phyloP scores from a whole-genome alignment of 2,888 invertebrate species.

The Idaea biselata region DNA sequence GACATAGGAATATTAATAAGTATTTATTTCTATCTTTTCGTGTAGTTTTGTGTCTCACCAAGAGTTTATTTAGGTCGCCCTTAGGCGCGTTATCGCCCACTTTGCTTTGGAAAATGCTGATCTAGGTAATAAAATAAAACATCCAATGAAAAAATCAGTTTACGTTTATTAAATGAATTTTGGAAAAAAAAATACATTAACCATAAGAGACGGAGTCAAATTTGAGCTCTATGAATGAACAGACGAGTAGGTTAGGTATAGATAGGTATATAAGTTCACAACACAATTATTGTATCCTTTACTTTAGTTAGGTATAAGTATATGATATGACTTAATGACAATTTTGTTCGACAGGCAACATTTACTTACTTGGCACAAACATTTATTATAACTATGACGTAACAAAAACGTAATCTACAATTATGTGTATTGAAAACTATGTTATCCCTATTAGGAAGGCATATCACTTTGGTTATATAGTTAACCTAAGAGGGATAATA shows the following conservation, averaged over 20 bases:
- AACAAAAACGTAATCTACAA: conserved; percentile 18
- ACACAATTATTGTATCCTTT: conserved; percentile 53
- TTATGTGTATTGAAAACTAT: too few species aligned
- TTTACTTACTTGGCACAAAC: conserved; percentile 43
- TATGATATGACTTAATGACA: conserved; percentile 49
- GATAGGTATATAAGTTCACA: conserved; percentile 57
- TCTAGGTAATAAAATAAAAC: conserved; percentile 41
- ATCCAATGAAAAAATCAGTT: conserved; percentile 56
- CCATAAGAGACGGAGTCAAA: conserved; percentile 56
- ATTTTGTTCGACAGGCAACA: conserved; percentile 42
- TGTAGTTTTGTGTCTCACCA: too few species aligned
- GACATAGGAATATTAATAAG: too few species aligned
- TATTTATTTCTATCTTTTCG: too few species aligned
- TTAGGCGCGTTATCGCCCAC: not conserved
- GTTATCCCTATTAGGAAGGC: too few species aligned
- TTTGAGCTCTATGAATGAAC: conserved; percentile 55
- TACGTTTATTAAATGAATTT: conserved; percentile 69
- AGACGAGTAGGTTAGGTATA: conserved; percentile 27
- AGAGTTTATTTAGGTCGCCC: too few species aligned
- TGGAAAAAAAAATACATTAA: conserved; percentile 65
- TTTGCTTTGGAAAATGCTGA: fast-evolving
- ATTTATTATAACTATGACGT: conserved; percentile 27
- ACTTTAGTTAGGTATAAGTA: conserved; percentile 8
- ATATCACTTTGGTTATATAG: too few species aligned
- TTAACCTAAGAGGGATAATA: too few species aligned